These are phyloP conservation scores for Moxostoma hubbsi DNA, from an alignment of 2,797 vertebrate genomes.

Conservation along the genomic window DNA sequence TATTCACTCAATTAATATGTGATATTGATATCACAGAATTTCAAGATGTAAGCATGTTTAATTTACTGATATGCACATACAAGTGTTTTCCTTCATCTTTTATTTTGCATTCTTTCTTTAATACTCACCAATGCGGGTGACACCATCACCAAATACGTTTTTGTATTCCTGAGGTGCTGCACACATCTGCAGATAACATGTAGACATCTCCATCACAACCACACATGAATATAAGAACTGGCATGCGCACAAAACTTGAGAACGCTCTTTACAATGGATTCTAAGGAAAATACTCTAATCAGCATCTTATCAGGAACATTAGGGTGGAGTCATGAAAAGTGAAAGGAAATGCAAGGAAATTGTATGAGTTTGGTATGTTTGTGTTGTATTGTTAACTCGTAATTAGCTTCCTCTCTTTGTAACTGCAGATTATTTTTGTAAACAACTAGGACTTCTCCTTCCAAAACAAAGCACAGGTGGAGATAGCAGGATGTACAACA, in stretches of 20 bases:
- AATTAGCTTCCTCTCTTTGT: slow-evolving; percentile 44
- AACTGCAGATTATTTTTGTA: neutral
- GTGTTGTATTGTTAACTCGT: slow-evolving; percentile 16
- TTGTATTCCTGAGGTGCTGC: slow-evolving; percentile 35
- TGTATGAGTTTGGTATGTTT: neutral
- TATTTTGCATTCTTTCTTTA: neutral
- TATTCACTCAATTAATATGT: no score
- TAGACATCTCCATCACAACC: slow-evolving; percentile 3
- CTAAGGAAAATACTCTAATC: neutral
- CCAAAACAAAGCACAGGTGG: neutral
- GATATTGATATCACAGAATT: neutral
- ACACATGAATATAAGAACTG: neutral
- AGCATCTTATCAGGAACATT: neutral
- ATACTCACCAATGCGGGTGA: slow-evolving; percentile 72
- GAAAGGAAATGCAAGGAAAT: neutral
- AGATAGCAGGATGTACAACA: neutral
- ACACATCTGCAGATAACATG: slow-evolving; percentile 62
- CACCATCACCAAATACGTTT: slow-evolving; percentile 73
- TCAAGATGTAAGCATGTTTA: neutral
- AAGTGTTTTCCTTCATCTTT: neutral
- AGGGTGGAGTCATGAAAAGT: neutral
- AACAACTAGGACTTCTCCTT: neutral
- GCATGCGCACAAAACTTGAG: neutral
- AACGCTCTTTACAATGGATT: neutral
- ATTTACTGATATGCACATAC: neutral